Evolutionary conservation across 2,888 invertebrate genomes (phyloP).

Genomic region (Phymatocera aterrima): DNA sequence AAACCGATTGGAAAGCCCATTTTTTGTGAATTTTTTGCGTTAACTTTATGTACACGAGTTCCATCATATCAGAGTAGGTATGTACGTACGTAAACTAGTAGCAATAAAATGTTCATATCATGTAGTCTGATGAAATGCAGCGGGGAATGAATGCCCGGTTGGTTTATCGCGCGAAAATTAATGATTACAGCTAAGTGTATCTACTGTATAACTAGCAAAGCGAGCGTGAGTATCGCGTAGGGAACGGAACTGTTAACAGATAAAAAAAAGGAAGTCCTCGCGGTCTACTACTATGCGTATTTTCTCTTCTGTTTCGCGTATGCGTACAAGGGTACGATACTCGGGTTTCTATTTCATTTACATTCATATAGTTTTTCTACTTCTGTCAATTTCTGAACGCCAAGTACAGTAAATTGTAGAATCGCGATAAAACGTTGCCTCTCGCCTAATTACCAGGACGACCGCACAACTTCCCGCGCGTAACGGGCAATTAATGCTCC

Average conservation of each 20-base stretch:
- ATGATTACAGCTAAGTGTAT: slow-evolving; percentile 16
- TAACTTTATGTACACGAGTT: too few relatives aligned
- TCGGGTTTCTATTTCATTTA: background rate
- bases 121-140: background rate
- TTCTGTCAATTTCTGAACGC: background rate
- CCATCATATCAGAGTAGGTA: too few relatives aligned
- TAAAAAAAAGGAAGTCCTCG: slow-evolving; percentile 20
- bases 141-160: background rate
- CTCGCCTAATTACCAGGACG: background rate
- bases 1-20: too few relatives aligned
- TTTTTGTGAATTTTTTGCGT: too few relatives aligned
- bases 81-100: too few relatives aligned
- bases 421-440: slow-evolving; percentile 6
- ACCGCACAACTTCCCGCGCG: background rate
- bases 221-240: background rate
- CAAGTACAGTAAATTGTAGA: background rate
- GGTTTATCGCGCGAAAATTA: slow-evolving; percentile 9
- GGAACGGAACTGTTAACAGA: slow-evolving; percentile 16
- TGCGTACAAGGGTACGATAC: too few relatives aligned
- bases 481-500: too few relatives aligned
- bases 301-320: background rate
- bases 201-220: too few relatives aligned
- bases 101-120: background rate
- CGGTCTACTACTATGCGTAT: background rate
- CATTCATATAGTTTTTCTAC: background rate